A percentile compares a stretch with the other conserved stretches of the same genome.
These are phyloP conservation scores for Clarias laeviceps DNA, from an alignment of 2,797 vertebrate genomes.

Conservation along the genomic window DNA sequence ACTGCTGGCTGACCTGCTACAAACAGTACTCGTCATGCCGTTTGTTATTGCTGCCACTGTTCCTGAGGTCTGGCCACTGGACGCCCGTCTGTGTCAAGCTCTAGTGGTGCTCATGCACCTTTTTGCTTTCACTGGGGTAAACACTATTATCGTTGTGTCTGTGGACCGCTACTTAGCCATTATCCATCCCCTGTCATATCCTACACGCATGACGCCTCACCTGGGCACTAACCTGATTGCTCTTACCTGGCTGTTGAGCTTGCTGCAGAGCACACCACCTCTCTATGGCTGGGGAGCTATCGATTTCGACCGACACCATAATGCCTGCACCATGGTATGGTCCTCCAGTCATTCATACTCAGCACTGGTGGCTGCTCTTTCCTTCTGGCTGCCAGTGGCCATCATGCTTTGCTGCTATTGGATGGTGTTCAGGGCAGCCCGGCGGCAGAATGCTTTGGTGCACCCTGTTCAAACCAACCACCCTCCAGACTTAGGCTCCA, in stretches of 20 bases:
- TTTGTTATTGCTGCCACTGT: constrained; percentile 82
- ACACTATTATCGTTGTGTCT: constrained; percentile 88
- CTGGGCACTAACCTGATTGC: constrained; percentile 82
- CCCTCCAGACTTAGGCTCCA: constrained; percentile 65
- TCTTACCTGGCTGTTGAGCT: constrained; percentile 83
- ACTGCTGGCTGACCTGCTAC: constrained; percentile 84
- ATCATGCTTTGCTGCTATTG: constrained; percentile 89
- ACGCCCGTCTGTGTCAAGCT: constrained; percentile 81
- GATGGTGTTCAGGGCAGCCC: constrained; percentile 86
- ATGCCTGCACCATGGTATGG: constrained; percentile 85
- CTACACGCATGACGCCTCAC: constrained; percentile 84
- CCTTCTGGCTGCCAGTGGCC: constrained; percentile 82
- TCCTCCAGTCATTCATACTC: constrained; percentile 85
- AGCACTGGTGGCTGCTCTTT: constrained; percentile 76
- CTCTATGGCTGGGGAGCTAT: constrained; percentile 87
- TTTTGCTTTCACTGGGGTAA: constrained; percentile 87
- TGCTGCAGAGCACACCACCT: constrained; percentile 86
- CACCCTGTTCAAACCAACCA: constrained; percentile 78
- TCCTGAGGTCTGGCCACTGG: constrained; percentile 84
- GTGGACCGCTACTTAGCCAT: constrained; percentile 89
- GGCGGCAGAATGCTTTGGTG: constrained; percentile 85
- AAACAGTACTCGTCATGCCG: constrained; percentile 85
- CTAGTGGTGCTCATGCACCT: constrained; percentile 88
- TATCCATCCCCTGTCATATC: constrained; percentile 88
- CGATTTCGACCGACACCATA: constrained; percentile 79